These are phyloP conservation scores for Orientallactaga sibirica DNA, from an alignment of 2,797 vertebrate genomes.

Conservation along the genomic window DNA sequence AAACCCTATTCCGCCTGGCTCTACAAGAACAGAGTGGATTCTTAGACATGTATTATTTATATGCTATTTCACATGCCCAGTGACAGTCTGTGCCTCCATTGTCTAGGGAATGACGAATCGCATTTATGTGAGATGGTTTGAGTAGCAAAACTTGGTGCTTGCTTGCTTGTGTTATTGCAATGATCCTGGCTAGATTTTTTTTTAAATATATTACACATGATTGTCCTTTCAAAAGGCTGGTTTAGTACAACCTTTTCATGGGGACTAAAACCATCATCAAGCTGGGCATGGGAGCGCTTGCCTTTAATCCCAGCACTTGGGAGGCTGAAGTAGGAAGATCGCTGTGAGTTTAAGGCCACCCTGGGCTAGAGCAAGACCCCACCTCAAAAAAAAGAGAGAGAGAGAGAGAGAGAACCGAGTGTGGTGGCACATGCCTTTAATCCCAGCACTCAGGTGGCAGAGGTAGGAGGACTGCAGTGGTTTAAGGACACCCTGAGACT, in stretches of 20 bases:
- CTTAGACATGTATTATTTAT: conserved; percentile 74
- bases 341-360: too few relatives aligned
- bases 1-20: conserved; percentile 71
- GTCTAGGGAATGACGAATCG: not conserved
- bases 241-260: conserved; percentile 55
- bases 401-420: too few relatives aligned
- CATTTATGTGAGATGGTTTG: conserved; percentile 1
- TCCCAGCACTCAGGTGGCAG: too few relatives aligned
- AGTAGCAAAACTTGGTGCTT: conserved; percentile 53
- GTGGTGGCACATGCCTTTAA: too few relatives aligned
- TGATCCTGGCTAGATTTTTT: conserved; percentile 46
- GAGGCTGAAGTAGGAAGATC: too few relatives aligned
- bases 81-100: conserved; percentile 51
- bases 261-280: conserved; percentile 1
- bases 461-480: too few relatives aligned
- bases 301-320: too few relatives aligned
- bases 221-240: conserved; percentile 44
- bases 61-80: conserved; percentile 50
- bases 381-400: too few relatives aligned
- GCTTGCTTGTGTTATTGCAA: conserved; percentile 42
- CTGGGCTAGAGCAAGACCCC: too few relatives aligned
- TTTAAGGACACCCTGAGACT: too few relatives aligned
- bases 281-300: not conserved
- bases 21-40: conserved; percentile 63
- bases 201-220: not conserved